Conservation (phyloP, 2,888 invertebrate genomes). For the Machimus atricapillus region DNA sequence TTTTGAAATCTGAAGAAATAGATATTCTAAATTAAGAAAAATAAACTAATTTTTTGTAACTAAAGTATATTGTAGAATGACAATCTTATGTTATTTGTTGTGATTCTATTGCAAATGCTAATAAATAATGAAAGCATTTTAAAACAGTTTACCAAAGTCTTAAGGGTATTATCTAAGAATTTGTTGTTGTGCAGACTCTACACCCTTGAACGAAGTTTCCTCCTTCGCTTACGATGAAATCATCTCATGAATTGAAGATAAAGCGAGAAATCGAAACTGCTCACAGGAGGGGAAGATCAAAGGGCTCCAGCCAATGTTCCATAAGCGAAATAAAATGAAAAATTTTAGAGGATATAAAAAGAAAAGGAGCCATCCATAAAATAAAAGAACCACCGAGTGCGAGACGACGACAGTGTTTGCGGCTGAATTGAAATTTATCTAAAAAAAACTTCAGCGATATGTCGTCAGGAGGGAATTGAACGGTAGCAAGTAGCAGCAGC, state of each 20-base stretch:
- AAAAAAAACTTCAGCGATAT: background rate
- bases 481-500: background rate
- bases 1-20: no score
- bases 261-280: background rate
- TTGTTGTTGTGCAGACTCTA: background rate
- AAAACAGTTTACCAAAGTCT: no score
- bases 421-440: slow-evolving; percentile 34
- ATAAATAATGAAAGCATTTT: no score
- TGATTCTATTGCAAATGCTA: no score
- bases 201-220: background rate
- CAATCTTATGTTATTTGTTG: no score
- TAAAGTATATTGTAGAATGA: no score
- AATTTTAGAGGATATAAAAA: background rate
- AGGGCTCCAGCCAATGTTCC: background rate
- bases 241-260: background rate
- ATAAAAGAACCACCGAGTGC: background rate
- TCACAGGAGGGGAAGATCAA: background rate
- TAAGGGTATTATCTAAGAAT: background rate
- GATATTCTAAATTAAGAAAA: no score
- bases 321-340: slow-evolving; percentile 11
- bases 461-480: slow-evolving; percentile 6
- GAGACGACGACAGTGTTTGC: background rate
- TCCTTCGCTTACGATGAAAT: background rate
- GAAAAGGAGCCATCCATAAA: background rate
- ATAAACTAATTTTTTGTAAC: no score